Evolutionary conservation across 2,113 vertebrate species (phyloP), one percentile per base, ranked within the genome.

Genomic region (Actinemys pallida): DNA sequence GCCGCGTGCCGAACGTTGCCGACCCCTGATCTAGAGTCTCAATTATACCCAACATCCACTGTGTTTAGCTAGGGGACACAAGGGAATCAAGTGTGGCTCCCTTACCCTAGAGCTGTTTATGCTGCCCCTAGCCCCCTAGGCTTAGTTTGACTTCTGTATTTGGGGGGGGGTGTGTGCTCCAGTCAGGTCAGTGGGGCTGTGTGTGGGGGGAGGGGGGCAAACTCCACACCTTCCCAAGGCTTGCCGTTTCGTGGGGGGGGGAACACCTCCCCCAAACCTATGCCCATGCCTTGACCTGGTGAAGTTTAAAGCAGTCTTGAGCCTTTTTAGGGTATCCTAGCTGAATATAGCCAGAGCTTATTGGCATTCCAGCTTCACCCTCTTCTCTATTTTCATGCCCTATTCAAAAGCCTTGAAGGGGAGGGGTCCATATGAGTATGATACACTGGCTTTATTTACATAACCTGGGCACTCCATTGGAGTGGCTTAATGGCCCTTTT

Each of bases 361-460:
- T 52, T 50, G 53, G 88, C 31, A 79, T 89, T 81, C 39, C 17
- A 45, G 10, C 25, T 47, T 22, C 14, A 3, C 3, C 9, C 14
- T 4, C 10, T 49, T 5, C 31, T 1, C 0, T 50, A 45, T 88
- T n/a, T 83, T 24, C 82, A 54, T 56, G n/a, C 29, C 47, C 22
- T 49, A 9, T n/a, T 90, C 80, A 62, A 14, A 35, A 20, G 45
- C 35, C 31, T 35, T 81, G 10, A 5, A 4, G 20, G 7, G n/a
- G 22, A 39, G 35, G n/a, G 56, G 17, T 69, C 16, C 2, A 4
- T 25, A 2, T 56, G 27, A 53, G 24, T 10, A 81, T 0, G 0
- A 8, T 83, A 24, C 5, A 16, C 7, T 83, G 47, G 57, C 65
- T 86, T n/a, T 13, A 56, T 25, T 82, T 14, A 50, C 13, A 29